Conservation (phyloP, 1,140 invertebrate genomes). For the Heliconius hermathena region DNA sequence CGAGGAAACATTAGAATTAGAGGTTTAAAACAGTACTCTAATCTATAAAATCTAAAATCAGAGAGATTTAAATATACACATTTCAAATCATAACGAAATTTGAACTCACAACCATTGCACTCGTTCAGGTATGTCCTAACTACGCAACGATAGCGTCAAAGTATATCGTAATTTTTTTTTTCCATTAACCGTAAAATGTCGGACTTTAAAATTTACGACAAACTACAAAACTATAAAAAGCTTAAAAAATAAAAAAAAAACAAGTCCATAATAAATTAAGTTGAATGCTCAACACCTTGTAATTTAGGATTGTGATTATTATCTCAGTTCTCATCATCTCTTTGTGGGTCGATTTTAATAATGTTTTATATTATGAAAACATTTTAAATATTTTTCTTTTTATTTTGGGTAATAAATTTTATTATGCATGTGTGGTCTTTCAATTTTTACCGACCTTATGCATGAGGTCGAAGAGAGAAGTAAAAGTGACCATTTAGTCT, state of each 20-base stretch:
- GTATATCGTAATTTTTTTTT: not conserved
- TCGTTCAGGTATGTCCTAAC: not conserved
- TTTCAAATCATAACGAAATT: not conserved
- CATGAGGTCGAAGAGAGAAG: not conserved
- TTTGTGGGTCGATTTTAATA: slow-evolving; percentile 22
- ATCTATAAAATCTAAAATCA: too few relatives aligned
- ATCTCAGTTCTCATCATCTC: slow-evolving; percentile 25
- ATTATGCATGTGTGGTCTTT: not conserved
- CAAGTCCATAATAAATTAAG: slow-evolving; percentile 35
- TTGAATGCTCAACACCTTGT: slow-evolving; percentile 34
- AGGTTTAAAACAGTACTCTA: too few relatives aligned
- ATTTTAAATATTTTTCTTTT: slow-evolving; percentile 15
- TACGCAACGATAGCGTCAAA: not conserved
- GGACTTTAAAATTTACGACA: slow-evolving; percentile 21
- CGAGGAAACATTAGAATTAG: too few relatives aligned
- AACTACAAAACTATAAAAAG: slow-evolving; percentile 23
- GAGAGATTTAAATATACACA: too few relatives aligned
- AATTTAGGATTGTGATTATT: slow-evolving; percentile 28
- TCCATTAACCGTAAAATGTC: slow-evolving; percentile 12
- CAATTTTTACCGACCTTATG: not conserved
- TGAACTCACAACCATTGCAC: not conserved
- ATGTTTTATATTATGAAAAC: slow-evolving; percentile 1
- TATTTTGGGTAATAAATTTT: slow-evolving; percentile 20
- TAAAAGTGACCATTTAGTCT: not conserved
- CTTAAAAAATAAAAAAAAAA: slow-evolving; percentile 21